Conservation (phyloP, 2,888 invertebrate genomes). For the Drosophila lacicola region DNA sequence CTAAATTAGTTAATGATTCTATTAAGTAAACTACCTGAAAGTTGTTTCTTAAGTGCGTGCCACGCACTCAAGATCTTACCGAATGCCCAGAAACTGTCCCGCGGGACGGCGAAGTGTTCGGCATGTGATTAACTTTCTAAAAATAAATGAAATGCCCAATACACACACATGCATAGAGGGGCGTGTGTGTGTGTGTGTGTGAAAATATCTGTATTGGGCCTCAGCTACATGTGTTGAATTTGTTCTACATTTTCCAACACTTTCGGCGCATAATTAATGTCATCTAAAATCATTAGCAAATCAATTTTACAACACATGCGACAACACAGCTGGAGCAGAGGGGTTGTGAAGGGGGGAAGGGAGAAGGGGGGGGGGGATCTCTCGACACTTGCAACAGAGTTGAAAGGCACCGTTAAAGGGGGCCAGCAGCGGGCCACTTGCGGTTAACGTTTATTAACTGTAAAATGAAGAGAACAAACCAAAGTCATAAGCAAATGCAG, state of each 20-base stretch:
- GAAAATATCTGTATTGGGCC: not conserved
- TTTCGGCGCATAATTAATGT: slow-evolving; percentile 52
- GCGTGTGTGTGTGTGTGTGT: not conserved
- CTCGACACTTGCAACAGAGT: slow-evolving; percentile 43
- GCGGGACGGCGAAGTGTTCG: slow-evolving; percentile 37
- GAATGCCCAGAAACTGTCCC: slow-evolving; percentile 35
- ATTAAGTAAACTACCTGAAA: slow-evolving; percentile 14
- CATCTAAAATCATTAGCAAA: slow-evolving; percentile 67
- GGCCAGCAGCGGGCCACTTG: slow-evolving; percentile 41
- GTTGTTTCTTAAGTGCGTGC: slow-evolving; percentile 15
- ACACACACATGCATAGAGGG: too few relatives aligned
- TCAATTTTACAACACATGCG: slow-evolving; percentile 70
- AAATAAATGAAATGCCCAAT: slow-evolving; percentile 36
- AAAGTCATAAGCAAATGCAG: slow-evolving; percentile 44
- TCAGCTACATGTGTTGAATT: not conserved
- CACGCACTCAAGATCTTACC: slow-evolving; percentile 9
- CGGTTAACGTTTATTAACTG: slow-evolving; percentile 71
- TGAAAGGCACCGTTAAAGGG: slow-evolving; percentile 27
- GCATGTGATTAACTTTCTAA: slow-evolving; percentile 58
- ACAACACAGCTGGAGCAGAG: slow-evolving; percentile 35
- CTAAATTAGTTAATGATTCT: not conserved
- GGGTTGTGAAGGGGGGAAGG: not conserved
- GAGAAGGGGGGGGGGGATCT: not conserved
- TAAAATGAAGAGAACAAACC: slow-evolving; percentile 35
- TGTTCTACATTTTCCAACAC: slow-evolving; percentile 7